Percentiles rank a stretch among this genome's conserved stretches.
phyloP scores from a whole-genome alignment of 37 sponge, comb jelly and placozoan genomes.

The Theonella swinhoei region DNA sequence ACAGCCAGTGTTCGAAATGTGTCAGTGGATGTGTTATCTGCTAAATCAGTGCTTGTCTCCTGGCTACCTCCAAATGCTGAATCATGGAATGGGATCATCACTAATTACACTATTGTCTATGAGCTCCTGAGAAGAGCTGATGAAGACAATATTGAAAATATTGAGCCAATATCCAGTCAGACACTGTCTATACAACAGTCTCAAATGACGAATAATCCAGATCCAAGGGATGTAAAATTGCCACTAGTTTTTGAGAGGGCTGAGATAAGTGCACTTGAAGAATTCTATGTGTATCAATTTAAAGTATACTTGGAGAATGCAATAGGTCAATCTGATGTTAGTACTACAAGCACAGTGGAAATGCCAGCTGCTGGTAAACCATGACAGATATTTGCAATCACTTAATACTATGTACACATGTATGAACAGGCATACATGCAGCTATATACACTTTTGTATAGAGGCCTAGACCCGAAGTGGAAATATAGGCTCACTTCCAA shows the following conservation, averaged over 20 bases:
- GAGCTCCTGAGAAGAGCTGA: not conserved
- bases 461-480: too few species aligned
- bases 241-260: not conserved
- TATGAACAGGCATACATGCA: too few species aligned
- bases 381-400: too few species aligned
- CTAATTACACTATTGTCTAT: constrained; percentile 1
- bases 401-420: too few species aligned
- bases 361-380: not conserved
- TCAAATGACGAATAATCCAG: not conserved
- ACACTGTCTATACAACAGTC: too few species aligned
- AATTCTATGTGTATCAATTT: constrained; percentile 7
- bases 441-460: too few species aligned
- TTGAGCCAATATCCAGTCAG: too few species aligned
- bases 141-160: not conserved
- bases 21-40: not conserved
- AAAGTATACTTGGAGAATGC: not conserved
- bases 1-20: not conserved
- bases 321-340: not conserved
- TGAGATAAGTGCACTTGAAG: not conserved
- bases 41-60: not conserved
- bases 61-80: constrained; percentile 28
- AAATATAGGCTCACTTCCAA: too few species aligned
- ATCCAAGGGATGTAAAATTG: not conserved
- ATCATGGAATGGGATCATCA: constrained; percentile 24
- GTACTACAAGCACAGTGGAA: not conserved